Evolutionary conservation across 1,140 invertebrate species (phyloP).

Genomic region (Oedothorax gibbosus): DNA sequence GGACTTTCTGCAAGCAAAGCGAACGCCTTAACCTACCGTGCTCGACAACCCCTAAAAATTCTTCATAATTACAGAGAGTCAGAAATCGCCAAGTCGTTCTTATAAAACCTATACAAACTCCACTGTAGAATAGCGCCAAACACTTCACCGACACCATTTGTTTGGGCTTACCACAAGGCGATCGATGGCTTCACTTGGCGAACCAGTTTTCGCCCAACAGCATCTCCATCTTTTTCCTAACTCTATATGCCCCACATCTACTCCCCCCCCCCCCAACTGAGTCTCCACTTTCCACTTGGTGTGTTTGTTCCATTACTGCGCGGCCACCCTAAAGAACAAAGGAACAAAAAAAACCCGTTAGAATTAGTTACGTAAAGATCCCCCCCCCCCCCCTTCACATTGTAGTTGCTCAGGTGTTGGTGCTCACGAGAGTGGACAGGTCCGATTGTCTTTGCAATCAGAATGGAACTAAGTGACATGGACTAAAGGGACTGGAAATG

Average conservation of each 20-base stretch:
- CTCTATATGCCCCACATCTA: not conserved
- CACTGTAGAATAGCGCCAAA: not conserved
- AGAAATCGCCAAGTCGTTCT: too few species aligned
- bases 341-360: not conserved
- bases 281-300: not conserved
- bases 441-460: slow-evolving; percentile 8
- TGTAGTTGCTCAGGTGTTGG: slow-evolving; percentile 21
- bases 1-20: too few species aligned
- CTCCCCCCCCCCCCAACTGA: not conserved
- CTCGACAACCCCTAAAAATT: too few species aligned
- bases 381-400: not conserved
- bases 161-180: not conserved
- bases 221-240: not conserved
- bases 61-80: too few species aligned
- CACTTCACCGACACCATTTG: not conserved
- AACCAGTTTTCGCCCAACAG: not conserved
- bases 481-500: too few species aligned
- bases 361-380: not conserved
- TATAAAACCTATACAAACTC: too few species aligned
- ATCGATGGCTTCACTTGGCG: not conserved
- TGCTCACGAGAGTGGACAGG: not conserved
- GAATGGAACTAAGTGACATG: too few species aligned
- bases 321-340: slow-evolving; percentile 42
- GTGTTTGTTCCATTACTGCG: slow-evolving; percentile 48
- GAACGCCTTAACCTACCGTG: too few species aligned